Conservation (phyloP, 2,113 vertebrate genomes). For the Poecile atricapillus region DNA sequence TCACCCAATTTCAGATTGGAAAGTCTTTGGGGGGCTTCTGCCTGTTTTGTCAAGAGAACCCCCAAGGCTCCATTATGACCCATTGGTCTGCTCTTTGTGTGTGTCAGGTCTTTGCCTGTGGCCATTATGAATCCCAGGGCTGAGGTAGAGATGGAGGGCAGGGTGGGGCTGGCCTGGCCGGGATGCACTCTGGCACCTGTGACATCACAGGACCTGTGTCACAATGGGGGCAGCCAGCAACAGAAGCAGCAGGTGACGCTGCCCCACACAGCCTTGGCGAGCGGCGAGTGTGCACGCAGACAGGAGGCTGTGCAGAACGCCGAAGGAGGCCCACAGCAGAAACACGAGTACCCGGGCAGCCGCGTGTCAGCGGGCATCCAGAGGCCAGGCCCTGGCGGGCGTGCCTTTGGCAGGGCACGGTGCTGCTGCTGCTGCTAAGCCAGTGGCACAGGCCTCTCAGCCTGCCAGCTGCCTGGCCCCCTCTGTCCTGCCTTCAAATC, state of each 20-base stretch:
- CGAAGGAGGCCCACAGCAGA: rapidly evolving
- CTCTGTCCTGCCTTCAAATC: neutral
- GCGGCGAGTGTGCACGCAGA: neutral
- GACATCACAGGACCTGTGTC: neutral
- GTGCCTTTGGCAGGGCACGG: no score
- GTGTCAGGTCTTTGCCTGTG: rapidly evolving
- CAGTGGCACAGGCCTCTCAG: neutral
- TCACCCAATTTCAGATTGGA: neutral
- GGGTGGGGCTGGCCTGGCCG: rapidly evolving
- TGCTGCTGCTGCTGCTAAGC: no score
- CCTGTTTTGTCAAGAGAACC: neutral
- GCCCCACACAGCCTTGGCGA: neutral
- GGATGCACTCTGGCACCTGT: no score
- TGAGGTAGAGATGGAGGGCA: neutral
- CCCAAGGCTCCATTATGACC: no score
- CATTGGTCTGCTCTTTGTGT: rapidly evolving
- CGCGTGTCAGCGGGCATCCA: neutral
- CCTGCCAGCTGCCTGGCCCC: neutral
- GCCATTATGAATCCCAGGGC: neutral
- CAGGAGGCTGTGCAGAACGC: neutral
- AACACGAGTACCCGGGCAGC: neutral
- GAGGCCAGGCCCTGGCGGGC: neutral
- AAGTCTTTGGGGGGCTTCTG: neutral
- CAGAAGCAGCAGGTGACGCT: no score
- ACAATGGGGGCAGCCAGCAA: neutral